Base-by-base conservation (phyloP, 2,797 vertebrate species). In the Sebastes oblongus region DNA sequence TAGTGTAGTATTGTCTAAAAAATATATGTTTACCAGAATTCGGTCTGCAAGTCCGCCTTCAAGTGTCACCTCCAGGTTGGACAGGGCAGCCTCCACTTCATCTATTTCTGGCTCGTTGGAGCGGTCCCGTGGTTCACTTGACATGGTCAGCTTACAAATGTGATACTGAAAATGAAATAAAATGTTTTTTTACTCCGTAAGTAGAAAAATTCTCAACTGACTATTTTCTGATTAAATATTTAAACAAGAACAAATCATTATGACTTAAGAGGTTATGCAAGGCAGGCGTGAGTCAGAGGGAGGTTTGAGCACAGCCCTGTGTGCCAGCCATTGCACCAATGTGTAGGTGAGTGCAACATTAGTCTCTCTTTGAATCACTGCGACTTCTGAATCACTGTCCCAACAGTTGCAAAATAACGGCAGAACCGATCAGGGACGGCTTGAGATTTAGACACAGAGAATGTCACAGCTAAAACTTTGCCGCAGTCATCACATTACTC, bases 71-170 rank as follows among this genome's bases (percentile, higher is more conserved):
- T 99, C 98, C 89, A 99, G 85, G 89, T 98, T 97, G 74, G 97
- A 98, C 70, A 99, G 96, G 0, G 98, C 98, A 0, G 98, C 98
- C 85, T 99, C 98, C 3, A 99, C 96, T 95, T 99, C 98, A 69
- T 99, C 98, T 0, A 97, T 93, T 72, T 99, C 98, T 0, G 96
- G 95, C n/a, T 99, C 97, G 0, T 93, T 89, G 36, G 92, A 93
- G 81, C 90, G 88, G 87, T 96, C 95, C 89, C 96, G 93, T 0
- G 94, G 94, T 66, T 97, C 97, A 6, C 93, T 92, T 0, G 97
- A 97, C 72, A 96, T 34, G 0, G 97, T 97, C 88, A 99, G 89
- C 86, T 99, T 99, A 95, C 97, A 98, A 85, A 99, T 96, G 77
- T 97, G 98, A 92, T 99, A 99, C 98, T 99, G 76, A 59, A 90